Evolutionary conservation across 1,140 invertebrate species (phyloP).

Genomic region (Aphelenchoides avenae): DNA sequence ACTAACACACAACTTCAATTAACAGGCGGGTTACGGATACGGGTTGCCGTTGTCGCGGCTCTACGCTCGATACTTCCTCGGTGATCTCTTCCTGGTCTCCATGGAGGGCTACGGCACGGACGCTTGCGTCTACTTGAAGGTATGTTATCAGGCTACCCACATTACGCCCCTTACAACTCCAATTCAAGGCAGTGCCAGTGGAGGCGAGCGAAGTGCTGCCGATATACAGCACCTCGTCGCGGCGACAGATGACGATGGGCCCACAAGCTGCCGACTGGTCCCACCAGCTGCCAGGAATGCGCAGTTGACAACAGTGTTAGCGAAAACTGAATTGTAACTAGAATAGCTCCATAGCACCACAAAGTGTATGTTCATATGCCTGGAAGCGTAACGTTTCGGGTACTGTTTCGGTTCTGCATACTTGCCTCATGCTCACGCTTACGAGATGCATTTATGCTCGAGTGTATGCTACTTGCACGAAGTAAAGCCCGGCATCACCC

Average conservation of each 20-base stretch:
- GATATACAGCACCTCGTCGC: slow-evolving; percentile 54
- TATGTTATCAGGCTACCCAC: slow-evolving; percentile 55
- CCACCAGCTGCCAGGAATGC: slow-evolving; percentile 6
- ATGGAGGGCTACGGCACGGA: slow-evolving; percentile 95
- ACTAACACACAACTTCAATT: slow-evolving; percentile 18
- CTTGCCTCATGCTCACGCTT: too few species aligned
- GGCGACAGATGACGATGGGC: slow-evolving; percentile 46
- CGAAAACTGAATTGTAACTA: neutral
- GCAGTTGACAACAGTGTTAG: neutral
- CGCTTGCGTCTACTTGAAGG: slow-evolving; percentile 91
- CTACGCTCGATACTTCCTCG: slow-evolving; percentile 96
- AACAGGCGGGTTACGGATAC: slow-evolving; percentile 87
- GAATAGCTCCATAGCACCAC: too few species aligned
- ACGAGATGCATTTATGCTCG: too few species aligned
- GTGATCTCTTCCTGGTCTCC: slow-evolving; percentile 83
- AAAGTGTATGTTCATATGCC: too few species aligned
- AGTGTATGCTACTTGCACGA: too few species aligned
- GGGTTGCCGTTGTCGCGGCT: slow-evolving; percentile 89
- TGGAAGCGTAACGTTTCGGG: too few species aligned
- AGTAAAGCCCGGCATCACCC: too few species aligned
- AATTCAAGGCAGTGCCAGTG: slow-evolving; percentile 49
- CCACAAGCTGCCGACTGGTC: slow-evolving; percentile 52
- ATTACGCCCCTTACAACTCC: neutral
- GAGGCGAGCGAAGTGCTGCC: slow-evolving; percentile 57
- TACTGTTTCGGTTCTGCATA: too few species aligned